Base-by-base conservation (phyloP, 2,113 vertebrate genomes). In the Oryzias curvinotus region DNA sequence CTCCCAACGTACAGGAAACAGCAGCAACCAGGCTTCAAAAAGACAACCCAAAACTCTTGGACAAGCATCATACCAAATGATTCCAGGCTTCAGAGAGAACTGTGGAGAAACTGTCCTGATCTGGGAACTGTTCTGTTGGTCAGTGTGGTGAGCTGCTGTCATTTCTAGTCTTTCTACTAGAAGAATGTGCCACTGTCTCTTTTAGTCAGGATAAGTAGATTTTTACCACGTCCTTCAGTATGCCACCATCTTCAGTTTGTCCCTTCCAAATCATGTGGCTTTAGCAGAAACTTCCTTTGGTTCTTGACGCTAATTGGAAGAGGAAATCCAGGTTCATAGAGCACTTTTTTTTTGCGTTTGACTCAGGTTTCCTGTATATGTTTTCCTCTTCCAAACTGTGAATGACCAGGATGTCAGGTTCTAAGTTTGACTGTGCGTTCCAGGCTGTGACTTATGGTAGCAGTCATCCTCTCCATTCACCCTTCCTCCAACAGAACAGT, bases 131-230 rank as follows among this genome's bases (percentile, higher is more conserved):
- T 17, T 6, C 14, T 51, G 67, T 36, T 53, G 23, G 57, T 65
- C 12, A 23, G 18, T 66, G 25, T 52, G 42, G 36, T 45, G 36
- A 36, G 36, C 36, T 36, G 8, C 36, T 10, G 36, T 75, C 49
- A 6, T 65, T 44, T 58, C 68, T 52, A 30, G 19, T 73, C 15
- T 25, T 56, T 52, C 55, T 30, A 7, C 56, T 49, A 70, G 50
- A 57, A 59, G 57, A 80, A 83, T 51, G 84, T 87, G 84, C 84
- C 81, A 84, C 61, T 28, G 46, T 52, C 19, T 53, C 12, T 67
- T 65, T 67, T 1, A 19, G 26, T 57, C 57, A 56, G 62, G 43
- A 60, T 57, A 10, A 17, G 41, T 45, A 7, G 61, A 42, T 69
- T 50, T 68, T 60, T 57, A 57, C 26, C 56, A 57, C 14, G 41